Evolutionary conservation across 1,140 invertebrate species (phyloP).

Genomic region (Leptinotarsa texana): DNA sequence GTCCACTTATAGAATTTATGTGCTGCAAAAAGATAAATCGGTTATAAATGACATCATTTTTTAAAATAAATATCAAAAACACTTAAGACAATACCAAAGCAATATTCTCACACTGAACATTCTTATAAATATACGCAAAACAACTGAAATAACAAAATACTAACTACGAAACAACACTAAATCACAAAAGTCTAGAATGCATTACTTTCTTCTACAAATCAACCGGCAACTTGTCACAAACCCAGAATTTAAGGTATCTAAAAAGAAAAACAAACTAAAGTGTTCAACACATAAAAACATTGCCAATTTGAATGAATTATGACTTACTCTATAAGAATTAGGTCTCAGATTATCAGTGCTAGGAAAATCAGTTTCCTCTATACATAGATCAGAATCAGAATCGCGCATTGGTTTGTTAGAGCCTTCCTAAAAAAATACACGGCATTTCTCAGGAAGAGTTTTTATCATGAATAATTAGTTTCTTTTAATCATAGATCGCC

Average conservation of each 20-base stretch:
- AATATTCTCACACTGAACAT: too few relatives aligned
- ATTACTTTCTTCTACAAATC: slow-evolving; percentile 13
- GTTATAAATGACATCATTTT: background rate
- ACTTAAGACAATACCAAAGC: background rate
- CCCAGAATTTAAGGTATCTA: background rate
- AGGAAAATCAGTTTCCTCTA: slow-evolving; percentile 67
- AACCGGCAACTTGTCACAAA: slow-evolving; percentile 1
- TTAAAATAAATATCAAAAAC: background rate
- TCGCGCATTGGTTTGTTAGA: slow-evolving; percentile 66
- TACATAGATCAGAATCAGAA: slow-evolving; percentile 85
- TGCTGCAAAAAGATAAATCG: slow-evolving; percentile 35
- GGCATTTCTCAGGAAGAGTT: background rate
- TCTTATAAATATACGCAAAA: slow-evolving; percentile 10
- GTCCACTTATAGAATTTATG: slow-evolving; percentile 52
- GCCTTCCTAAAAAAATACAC: slow-evolving; percentile 61
- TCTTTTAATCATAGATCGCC: slow-evolving; percentile 8
- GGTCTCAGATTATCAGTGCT: slow-evolving; percentile 33
- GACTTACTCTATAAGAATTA: slow-evolving; percentile 43
- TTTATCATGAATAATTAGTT: background rate
- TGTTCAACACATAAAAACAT: background rate
- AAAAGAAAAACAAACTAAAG: slow-evolving; percentile 22
- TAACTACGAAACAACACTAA: slow-evolving; percentile 1
- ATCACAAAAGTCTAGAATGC: slow-evolving; percentile 7
- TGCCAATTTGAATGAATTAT: background rate
- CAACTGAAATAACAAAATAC: slow-evolving; percentile 21